These are phyloP conservation scores for Lamproptera curius DNA, from an alignment of 2,888 invertebrate species.

Conservation along the genomic window DNA sequence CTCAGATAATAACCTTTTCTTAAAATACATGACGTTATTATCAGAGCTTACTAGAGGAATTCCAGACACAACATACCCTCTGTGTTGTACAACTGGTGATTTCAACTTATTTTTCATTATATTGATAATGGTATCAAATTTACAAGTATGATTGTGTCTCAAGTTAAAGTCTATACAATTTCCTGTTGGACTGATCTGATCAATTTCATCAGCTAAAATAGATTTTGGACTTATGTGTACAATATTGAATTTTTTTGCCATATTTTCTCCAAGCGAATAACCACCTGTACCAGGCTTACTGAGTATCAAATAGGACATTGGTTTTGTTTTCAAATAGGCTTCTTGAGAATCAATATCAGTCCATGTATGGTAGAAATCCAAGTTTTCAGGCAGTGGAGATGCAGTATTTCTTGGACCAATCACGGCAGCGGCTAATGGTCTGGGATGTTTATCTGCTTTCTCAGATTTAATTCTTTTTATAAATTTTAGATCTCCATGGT, in stretches of 20 bases:
- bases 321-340: constrained; percentile 64
- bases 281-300: constrained; percentile 78
- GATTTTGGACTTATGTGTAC: constrained; percentile 77
- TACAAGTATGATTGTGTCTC: constrained; percentile 68
- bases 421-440: constrained; percentile 50
- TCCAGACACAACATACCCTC: constrained; percentile 82
- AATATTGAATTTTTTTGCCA: constrained; percentile 78
- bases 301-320: constrained; percentile 78
- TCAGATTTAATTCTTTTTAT: constrained; percentile 27
- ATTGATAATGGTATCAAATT: constrained; percentile 67
- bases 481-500: constrained; percentile 36
- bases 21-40: constrained; percentile 35
- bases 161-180: constrained; percentile 78
- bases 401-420: constrained; percentile 59
- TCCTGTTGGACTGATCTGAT: constrained; percentile 74
- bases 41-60: constrained; percentile 78
- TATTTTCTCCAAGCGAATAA: constrained; percentile 69
- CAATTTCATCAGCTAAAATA: constrained; percentile 77
- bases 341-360: constrained; percentile 73
- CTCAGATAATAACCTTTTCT: constrained; percentile 45
- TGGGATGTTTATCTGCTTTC: constrained; percentile 25
- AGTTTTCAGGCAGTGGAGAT: constrained; percentile 38
- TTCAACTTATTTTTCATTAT: constrained; percentile 73
- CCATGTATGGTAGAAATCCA: constrained; percentile 52
- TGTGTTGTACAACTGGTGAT: constrained; percentile 70